These are phyloP conservation scores for Eleginops maclovinus DNA, from an alignment of 2,113 vertebrate species.

Conservation along the genomic window DNA sequence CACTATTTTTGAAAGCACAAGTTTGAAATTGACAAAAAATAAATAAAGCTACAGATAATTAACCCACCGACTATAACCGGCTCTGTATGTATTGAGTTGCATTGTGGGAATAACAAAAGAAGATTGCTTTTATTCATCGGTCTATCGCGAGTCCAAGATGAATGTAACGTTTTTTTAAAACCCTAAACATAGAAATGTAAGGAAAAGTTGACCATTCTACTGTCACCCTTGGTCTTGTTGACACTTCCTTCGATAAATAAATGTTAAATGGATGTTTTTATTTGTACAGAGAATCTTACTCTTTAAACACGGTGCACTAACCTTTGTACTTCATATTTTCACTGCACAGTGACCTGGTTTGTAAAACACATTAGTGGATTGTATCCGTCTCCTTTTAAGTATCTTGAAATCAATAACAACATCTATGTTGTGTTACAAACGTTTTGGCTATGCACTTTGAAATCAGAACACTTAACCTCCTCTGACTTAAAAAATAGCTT, in stretches of 20 bases:
- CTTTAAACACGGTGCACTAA: not conserved
- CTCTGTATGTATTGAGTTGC: no score
- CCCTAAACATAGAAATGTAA: no score
- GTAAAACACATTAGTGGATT: slow-evolving; percentile 28
- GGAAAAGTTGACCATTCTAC: no score
- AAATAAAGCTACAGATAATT: no score
- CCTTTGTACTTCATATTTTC: not conserved
- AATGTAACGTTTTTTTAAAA: no score
- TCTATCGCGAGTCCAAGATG: no score
- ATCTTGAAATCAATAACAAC: slow-evolving; percentile 4
- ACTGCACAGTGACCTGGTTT: not conserved
- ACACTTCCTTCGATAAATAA: not conserved
- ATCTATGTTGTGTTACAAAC: not conserved
- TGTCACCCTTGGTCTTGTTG: no score
- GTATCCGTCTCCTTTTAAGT: slow-evolving; percentile 1
- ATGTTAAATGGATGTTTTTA: not conserved
- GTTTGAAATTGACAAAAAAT: no score
- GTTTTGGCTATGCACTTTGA: slow-evolving; percentile 42
- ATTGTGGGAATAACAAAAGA: no score
- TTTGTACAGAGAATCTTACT: not conserved
- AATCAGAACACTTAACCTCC: not conserved
- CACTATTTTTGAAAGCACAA: no score
- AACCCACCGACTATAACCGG: no score
- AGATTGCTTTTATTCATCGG: no score
- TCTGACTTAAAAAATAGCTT: not conserved